Base-by-base conservation (phyloP, 2,888 invertebrate species). In the Blera fallax region DNA sequence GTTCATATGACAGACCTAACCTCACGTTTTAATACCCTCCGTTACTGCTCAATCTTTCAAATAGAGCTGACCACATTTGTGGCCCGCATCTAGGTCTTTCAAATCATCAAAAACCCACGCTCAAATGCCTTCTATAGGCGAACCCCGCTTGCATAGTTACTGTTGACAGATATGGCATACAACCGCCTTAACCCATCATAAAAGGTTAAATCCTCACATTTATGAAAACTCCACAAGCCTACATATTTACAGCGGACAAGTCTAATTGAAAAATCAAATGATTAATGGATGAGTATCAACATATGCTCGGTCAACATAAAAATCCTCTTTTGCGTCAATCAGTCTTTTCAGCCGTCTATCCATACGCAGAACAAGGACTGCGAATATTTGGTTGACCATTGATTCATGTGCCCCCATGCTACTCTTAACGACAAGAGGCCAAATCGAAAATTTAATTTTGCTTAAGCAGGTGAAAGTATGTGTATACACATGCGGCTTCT, bases 381-480 rank as follows among this genome's bases (percentile, higher is more conserved):
- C 54, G 34, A 54, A 60, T 72, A 79, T 74, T 79, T 52, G 62
- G 70, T 54, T 72, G 69, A 77, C 60, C 72, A 65, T 40, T 76
- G 73, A 73, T 79, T 45, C 72, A 58, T 70, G 11, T 32, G 45
- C 54, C 64, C 34, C 43, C 74, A 65, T 52, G 74, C 34, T 52
- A 65, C 54, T 65, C 54, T 56, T 14, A 73, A 80, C 76, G 58
- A 73, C 79, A 72, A 72, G 54, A 34, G 76, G 45, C 76, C 32
- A 76, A 67, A 58, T 62, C 34, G 70, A 62, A 80, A 76, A 85
- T 80, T 65, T 45, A 58, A 65, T 70, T 74, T 77, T 27, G 54
- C 65, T 56, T 58, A 81, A 81, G 81, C 85, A 85, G 85, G 85
- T 85, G 85, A 85, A 85, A 85, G 85, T 85, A 76, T 40, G 14